phyloP scores from a whole-genome alignment of 2,888 invertebrate species.

The Apoda limacodes region DNA sequence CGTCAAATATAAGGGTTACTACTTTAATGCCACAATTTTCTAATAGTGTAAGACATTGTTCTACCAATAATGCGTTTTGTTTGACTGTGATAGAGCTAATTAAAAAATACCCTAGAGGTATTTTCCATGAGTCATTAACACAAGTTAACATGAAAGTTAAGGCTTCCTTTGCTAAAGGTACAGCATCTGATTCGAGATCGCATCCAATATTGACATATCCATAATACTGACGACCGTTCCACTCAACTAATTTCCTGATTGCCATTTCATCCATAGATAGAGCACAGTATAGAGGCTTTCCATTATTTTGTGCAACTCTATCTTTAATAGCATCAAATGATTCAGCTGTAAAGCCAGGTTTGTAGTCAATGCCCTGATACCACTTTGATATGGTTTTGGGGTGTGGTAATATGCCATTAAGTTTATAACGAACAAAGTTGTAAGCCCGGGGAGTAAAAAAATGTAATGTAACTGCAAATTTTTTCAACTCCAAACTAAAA shows the following conservation, averaged over 20 bases:
- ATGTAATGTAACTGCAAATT: too few species aligned
- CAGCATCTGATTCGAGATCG: constrained; percentile 8
- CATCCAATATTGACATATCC: constrained; percentile 26
- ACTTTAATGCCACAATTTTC: constrained; percentile 8
- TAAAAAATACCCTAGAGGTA: constrained; percentile 12
- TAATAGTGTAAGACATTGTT: constrained; percentile 7
- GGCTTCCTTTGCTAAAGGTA: constrained; percentile 12
- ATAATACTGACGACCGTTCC: constrained; percentile 25
- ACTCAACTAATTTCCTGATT: constrained; percentile 21
- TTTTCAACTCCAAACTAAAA: too few species aligned
- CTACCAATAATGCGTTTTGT: constrained; percentile 11
- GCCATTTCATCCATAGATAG: constrained; percentile 26
- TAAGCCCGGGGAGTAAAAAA: too few species aligned
- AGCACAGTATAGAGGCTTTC: constrained; percentile 13
- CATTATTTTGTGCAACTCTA: not conserved
- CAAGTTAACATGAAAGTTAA: constrained; percentile 13
- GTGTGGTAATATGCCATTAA: too few species aligned
- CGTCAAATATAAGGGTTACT: constrained; percentile 1
- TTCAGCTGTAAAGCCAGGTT: too few species aligned
- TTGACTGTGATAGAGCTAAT: constrained; percentile 7
- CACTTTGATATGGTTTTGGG: constrained; percentile 6
- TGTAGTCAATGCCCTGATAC: constrained; percentile 3
- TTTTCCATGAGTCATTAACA: constrained; percentile 15
- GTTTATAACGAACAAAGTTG: too few species aligned
- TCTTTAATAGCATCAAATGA: too few species aligned